Conservation (phyloP, 2,797 vertebrate genomes). For the Oreochromis grahami region DNA sequence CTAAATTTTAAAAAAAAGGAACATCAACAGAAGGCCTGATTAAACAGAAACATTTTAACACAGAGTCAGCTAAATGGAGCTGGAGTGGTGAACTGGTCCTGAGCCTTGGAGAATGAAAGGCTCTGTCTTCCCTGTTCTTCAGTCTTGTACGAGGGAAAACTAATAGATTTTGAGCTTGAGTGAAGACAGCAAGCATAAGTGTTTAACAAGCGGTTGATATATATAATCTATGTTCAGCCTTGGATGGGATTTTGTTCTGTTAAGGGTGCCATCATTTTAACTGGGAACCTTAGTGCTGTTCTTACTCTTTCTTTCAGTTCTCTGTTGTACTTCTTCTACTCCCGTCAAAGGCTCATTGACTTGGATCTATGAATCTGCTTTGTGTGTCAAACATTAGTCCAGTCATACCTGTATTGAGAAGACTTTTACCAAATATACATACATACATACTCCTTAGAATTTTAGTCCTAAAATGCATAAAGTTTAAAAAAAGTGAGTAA, state of each 20-base stretch:
- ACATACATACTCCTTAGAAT: not conserved
- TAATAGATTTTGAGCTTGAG: not conserved
- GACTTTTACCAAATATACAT: not conserved
- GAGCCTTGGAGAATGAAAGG: not conserved
- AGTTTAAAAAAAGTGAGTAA: accelerated
- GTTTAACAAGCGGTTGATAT: not conserved
- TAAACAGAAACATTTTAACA: not conserved
- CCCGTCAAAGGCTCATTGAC: not conserved
- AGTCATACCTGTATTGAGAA: accelerated
- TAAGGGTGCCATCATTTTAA: not conserved
- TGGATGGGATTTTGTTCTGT: not conserved
- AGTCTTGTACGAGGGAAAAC: not conserved
- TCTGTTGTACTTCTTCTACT: not conserved
- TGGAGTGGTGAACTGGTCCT: not conserved
- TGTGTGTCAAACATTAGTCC: not conserved
- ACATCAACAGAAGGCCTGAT: not conserved
- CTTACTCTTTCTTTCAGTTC: not conserved
- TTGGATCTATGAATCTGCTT: not conserved
- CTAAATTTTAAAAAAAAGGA: not conserved
- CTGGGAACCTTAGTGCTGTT: not conserved
- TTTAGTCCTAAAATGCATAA: not conserved
- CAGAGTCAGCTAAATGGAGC: not conserved
- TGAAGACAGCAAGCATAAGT: not conserved
- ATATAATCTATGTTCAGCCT: not conserved
- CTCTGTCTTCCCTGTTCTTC: not conserved